A percentile compares a stretch with the other conserved stretches of the same genome.
phyloP scores from a whole-genome alignment of 2,888 invertebrate genomes.

The Netelia inedita region DNA sequence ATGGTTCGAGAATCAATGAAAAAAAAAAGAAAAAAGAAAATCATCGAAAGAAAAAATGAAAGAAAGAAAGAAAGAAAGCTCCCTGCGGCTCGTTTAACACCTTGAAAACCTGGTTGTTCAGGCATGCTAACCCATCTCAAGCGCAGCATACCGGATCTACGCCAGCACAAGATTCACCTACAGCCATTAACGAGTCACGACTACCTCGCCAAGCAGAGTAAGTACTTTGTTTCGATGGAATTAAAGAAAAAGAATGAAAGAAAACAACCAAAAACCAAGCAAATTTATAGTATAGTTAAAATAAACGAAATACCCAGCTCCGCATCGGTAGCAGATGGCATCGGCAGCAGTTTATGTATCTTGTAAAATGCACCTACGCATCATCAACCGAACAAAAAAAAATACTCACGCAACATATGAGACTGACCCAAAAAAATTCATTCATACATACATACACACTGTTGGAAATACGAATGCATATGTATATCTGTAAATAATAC shows the following conservation, averaged over 20 bases:
- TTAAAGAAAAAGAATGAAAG: constrained; percentile 27
- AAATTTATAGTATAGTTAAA: not conserved
- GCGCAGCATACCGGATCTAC: constrained; percentile 95
- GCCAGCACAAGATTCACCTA: constrained; percentile 90
- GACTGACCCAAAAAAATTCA: constrained; percentile 20
- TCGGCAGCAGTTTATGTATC: constrained; percentile 42
- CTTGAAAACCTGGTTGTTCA: constrained; percentile 87
- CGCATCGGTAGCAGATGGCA: constrained; percentile 53
- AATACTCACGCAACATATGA: not conserved
- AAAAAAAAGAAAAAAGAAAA: constrained; percentile 17
- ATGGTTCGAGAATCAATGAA: not conserved
- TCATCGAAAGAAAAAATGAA: not conserved
- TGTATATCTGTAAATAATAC: constrained; percentile 38
- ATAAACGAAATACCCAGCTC: constrained; percentile 36
- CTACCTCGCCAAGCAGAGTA: constrained; percentile 84
- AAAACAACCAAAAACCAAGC: constrained; percentile 28
- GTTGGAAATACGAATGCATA: constrained; percentile 56
- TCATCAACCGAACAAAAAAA: constrained; percentile 20
- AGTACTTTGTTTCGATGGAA: constrained; percentile 73
- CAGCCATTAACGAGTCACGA: constrained; percentile 92
- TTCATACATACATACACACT: constrained; percentile 33
- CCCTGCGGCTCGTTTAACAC: constrained; percentile 78
- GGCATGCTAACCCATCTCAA: constrained; percentile 95
- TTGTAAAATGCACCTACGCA: constrained; percentile 29
- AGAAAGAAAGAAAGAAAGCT: constrained; percentile 40